These are phyloP conservation scores for Panthera leo DNA, from an alignment of 2,113 vertebrate genomes.

Conservation along the genomic window DNA sequence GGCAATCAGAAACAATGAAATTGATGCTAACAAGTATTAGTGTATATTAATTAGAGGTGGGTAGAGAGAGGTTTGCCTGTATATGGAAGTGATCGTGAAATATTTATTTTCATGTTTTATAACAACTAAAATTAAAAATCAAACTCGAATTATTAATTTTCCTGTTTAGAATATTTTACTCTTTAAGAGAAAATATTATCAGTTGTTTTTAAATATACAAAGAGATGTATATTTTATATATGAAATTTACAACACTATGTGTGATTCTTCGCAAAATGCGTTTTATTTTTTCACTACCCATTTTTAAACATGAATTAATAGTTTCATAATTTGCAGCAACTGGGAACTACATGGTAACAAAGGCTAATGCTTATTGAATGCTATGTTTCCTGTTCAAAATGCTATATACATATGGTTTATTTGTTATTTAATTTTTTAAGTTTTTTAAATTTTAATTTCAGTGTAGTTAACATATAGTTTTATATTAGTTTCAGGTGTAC, in stretches of 20 bases:
- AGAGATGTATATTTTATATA: neutral
- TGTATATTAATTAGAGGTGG: neutral
- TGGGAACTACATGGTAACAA: neutral
- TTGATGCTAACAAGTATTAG: neutral
- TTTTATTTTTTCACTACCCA: neutral
- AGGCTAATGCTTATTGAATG: neutral
- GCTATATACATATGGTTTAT: neutral
- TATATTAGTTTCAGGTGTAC: neutral
- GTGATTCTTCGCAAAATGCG: neutral
- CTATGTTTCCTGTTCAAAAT: neutral
- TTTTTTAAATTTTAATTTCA: neutral
- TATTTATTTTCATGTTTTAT: neutral
- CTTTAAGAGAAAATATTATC: neutral
- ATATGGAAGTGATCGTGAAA: neutral
- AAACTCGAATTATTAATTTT: neutral
- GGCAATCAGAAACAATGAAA: neutral
- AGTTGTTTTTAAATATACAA: neutral
- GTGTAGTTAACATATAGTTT: neutral
- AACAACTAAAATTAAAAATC: neutral
- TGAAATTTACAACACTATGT: neutral
- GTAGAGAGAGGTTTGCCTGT: neutral
- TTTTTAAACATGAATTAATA: neutral
- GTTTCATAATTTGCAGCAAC: neutral
- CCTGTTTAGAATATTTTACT: neutral
- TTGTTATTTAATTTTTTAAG: neutral